Conservation (phyloP, 2,888 invertebrate genomes). For the Monoplex corrugatus region DNA sequence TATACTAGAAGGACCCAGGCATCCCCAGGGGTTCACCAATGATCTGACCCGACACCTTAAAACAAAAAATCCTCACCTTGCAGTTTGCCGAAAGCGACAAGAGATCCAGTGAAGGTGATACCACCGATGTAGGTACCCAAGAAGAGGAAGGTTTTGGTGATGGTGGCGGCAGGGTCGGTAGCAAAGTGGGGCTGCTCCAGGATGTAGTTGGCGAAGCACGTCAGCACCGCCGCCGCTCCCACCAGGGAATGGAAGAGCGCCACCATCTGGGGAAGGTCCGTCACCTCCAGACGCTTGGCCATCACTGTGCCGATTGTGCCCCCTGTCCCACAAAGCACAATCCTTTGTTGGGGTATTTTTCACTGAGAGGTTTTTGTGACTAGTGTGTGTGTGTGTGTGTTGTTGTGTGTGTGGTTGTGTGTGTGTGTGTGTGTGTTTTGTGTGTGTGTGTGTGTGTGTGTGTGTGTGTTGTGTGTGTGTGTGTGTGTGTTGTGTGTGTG, state of each 20-base stretch:
- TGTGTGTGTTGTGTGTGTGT: too few relatives aligned
- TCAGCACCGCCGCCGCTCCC: conserved; percentile 92
- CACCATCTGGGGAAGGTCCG: conserved; percentile 92
- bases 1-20: too few relatives aligned
- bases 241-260: conserved; percentile 93
- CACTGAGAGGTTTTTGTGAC: too few relatives aligned
- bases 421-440: too few relatives aligned
- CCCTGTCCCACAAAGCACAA: too few relatives aligned
- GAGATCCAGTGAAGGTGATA: conserved; percentile 93
- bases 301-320: conserved; percentile 89
- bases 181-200: conserved; percentile 92
- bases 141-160: conserved; percentile 91
- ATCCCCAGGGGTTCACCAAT: too few relatives aligned
- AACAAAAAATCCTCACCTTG: conserved; percentile 83
- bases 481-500: too few relatives aligned
- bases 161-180: conserved; percentile 88
- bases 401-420: too few relatives aligned
- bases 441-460: too few relatives aligned
- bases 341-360: too few relatives aligned
- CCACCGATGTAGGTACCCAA: conserved; percentile 95
- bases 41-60: too few relatives aligned
- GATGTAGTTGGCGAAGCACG: conserved; percentile 92
- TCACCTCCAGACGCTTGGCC: conserved; percentile 89
- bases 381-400: too few relatives aligned
- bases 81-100: conserved; percentile 94